Percentiles rank a stretch among this genome's conserved stretches.
phyloP scores from a whole-genome alignment of 2,888 invertebrate species.

The Apamea monoglypha region DNA sequence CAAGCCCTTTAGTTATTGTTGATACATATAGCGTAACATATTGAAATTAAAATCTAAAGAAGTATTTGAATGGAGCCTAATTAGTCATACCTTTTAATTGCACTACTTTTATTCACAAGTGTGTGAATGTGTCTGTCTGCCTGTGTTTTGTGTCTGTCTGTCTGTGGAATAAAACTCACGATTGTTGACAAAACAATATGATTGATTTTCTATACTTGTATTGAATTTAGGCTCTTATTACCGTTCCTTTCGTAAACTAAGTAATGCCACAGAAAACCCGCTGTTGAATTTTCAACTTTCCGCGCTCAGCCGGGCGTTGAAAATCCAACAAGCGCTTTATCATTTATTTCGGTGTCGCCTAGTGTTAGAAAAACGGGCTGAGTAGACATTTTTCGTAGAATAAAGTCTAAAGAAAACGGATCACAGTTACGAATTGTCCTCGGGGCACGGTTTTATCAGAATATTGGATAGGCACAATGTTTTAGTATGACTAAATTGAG shows the following conservation, averaged over 20 bases:
- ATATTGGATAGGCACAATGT: slow-evolving; percentile 8
- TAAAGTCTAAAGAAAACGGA: slow-evolving; percentile 3
- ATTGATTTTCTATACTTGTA: slow-evolving; percentile 5
- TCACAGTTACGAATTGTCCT: slow-evolving; percentile 1
- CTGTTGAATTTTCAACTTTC: background rate
- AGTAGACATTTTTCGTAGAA: slow-evolving; percentile 2
- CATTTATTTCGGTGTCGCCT: background rate
- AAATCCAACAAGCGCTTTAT: background rate
- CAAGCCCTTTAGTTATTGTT: background rate
- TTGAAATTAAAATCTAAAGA: background rate
- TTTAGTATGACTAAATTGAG: slow-evolving; percentile 11
- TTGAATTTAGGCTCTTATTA: slow-evolving; percentile 7
- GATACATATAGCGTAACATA: background rate
- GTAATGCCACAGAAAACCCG: background rate
- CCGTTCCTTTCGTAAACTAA: background rate
- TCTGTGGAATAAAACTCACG: slow-evolving; percentile 22
- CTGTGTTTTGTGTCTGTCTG: too few relatives aligned
- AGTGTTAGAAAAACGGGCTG: background rate
- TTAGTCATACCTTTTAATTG: slow-evolving; percentile 24
- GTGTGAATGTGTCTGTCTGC: too few relatives aligned
- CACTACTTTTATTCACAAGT: too few relatives aligned
- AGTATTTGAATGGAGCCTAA: background rate
- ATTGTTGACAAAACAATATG: background rate
- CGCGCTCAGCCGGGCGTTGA: background rate
- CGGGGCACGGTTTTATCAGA: slow-evolving; percentile 11